Base-by-base conservation (phyloP, 2,888 invertebrate species). In the Ophion ventricosus region DNA sequence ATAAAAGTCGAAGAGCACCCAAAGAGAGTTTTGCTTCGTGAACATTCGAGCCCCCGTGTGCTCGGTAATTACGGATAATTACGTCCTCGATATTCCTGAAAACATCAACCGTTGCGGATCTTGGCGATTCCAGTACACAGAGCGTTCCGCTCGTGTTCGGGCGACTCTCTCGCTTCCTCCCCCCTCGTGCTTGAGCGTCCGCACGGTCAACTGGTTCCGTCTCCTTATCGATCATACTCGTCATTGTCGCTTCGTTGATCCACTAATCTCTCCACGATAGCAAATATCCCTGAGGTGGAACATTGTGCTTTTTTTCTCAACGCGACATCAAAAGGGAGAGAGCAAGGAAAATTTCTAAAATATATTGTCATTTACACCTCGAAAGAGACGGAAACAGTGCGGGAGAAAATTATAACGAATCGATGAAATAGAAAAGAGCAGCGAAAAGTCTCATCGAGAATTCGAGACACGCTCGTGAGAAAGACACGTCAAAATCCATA, bases 21-120 rank as follows among this genome's bases (percentile, higher is more conserved):
- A 61, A 78, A 67, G 67, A 81, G 78, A 82, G 85, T 89, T 72
- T 84, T 75, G 78, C 84, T 79, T 91, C 91, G 88, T 89, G 91
- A 73, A 74, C 72, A 91, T 90, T 91, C 90, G 90, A 91, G 90
- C 88, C 89, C 88, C 89, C 88, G 90, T 88, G 90, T 88, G 90
- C 90, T 91, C 90, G 88, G 92, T 92, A 92, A 92, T 92, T 92
- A 92, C 88, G 90, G 90, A 92, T 92, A 92, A 92, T 92, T 92
- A 92, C 92, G 92, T 92, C 91, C 91, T 92, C 91, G 92, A 92
- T 92, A 92, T 92, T 92, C 91, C 90, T 91, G 91, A 92, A 92
- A 92, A 84, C 88, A 88, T 87, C 87, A 89, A 85, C 88, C 87
- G 83, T 87, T 83, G 79, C 84, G 86, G 83, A 84, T 86, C 86